These are phyloP conservation scores for Dryomyza anilis DNA, from an alignment of 2,888 invertebrate species.

Conservation along the genomic window DNA sequence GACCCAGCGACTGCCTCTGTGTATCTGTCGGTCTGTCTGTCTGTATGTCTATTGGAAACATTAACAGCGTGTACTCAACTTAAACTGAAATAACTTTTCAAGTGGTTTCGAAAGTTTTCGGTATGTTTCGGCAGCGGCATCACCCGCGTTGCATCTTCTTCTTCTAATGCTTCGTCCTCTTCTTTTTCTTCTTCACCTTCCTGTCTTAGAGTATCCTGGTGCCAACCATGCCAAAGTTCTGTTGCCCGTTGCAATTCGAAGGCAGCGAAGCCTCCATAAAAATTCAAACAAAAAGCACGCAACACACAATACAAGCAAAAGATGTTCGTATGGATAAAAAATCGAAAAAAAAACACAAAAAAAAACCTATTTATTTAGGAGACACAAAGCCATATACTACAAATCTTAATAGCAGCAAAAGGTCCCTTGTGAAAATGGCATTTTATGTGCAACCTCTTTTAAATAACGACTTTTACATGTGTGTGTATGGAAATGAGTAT, in stretches of 20 bases:
- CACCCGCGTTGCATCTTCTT: neutral
- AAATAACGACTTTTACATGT: too few relatives aligned
- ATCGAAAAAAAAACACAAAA: neutral
- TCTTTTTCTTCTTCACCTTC: neutral
- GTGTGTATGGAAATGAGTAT: too few relatives aligned
- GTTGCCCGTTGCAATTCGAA: neutral
- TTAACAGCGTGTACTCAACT: slow-evolving; percentile 29
- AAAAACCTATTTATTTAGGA: too few relatives aligned
- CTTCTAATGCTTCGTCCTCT: too few relatives aligned
- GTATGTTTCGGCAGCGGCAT: neutral
- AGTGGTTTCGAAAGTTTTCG: slow-evolving; percentile 28
- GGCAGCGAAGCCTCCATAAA: slow-evolving; percentile 6
- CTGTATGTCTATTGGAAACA: slow-evolving; percentile 25
- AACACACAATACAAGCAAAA: neutral
- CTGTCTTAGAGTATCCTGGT: neutral
- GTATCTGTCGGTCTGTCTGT: too few relatives aligned
- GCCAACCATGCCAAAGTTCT: neutral
- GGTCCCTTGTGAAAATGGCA: too few relatives aligned
- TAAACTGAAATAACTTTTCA: slow-evolving; percentile 30
- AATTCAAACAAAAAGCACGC: slow-evolving; percentile 4
- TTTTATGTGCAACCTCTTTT: too few relatives aligned
- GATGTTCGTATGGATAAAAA: too few relatives aligned
- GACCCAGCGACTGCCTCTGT: slow-evolving; percentile 7
- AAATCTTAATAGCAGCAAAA: too few relatives aligned
- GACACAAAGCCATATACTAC: too few relatives aligned